phyloP scores from a whole-genome alignment of 2,113 vertebrate genomes.

The Terrapene triunguis region DNA sequence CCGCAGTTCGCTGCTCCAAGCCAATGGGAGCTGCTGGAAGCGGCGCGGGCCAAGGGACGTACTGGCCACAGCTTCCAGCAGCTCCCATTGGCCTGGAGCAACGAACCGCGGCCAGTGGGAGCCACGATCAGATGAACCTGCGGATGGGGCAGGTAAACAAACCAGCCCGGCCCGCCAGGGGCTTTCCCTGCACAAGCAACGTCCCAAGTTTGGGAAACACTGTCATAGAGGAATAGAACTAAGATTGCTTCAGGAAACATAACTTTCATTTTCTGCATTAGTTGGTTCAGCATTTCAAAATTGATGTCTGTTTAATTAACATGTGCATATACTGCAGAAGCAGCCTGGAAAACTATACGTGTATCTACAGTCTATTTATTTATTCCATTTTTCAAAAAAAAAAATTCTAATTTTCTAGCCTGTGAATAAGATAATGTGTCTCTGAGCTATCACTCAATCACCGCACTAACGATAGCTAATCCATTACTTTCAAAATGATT shows the following conservation, averaged over 20 bases:
- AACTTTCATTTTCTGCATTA: not conserved
- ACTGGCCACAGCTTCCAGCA: no score
- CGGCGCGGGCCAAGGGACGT: no score
- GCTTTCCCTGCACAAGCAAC: no score
- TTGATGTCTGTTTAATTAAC: not conserved
- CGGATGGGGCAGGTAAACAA: no score
- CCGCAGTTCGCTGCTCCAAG: no score
- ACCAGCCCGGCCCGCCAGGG: no score
- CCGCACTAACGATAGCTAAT: not conserved
- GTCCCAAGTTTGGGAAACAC: no score
- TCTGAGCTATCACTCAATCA: not conserved
- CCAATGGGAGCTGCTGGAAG: no score
- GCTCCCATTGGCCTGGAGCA: no score
- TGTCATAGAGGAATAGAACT: not conserved
- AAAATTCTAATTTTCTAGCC: not conserved
- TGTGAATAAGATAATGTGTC: not conserved
- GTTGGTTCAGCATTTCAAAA: not conserved
- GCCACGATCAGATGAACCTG: no score
- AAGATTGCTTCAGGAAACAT: not conserved
- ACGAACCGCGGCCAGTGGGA: no score
- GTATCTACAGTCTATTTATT: not conserved
- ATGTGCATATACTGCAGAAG: not conserved
- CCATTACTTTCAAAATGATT: not conserved
- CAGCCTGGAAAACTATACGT: not conserved
- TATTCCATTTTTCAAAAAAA: not conserved